Base-by-base conservation (phyloP, 2,113 vertebrate species). In the Chaenocephalus aceratus region DNA sequence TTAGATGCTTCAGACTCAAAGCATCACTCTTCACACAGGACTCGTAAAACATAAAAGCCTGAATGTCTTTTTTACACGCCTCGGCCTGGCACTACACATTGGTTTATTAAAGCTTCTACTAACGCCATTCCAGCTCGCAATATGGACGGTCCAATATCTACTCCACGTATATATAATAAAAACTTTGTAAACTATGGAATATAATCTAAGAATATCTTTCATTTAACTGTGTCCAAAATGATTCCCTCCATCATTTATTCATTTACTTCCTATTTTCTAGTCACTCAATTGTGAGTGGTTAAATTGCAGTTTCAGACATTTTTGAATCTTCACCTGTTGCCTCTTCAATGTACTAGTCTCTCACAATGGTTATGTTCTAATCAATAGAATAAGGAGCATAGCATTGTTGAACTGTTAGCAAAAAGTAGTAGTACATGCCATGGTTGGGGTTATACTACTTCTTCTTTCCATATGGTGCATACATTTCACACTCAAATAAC, bases 41-140 rank as follows among this genome's bases (percentile, higher is more conserved):
- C 71, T 89, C 81, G 26, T 91, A 91, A 92, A 92, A 91, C 81
- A 90, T 83, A 54, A 92, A 93, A 87, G 87, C 74, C 79, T 81
- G 51, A 67, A 82, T 86, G 61, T 79, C 61, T 80, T 79, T 83
- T 78, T 91, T 21, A 87, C 44, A 49, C 53, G 48, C 26, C 44
- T 70, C 57, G 69, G 79, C 74, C 77, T 86, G 91, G 83, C 77
- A 89, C 69, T 62, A 64, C 18, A 80, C 73, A 66, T 30, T 68
- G 68, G 87, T 82, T 90, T 91, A 86, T 82, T 86, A 72, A 83
- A 83, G 77, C 68, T 78, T 86, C 84, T 64, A 85, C 54, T 79
- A 79, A 85, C 72, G 72, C 10, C 30, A 36, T 18, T 46, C 64
- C 71, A 80, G 51, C 41, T 68, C 46, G 7, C 56, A 66, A 30